A percentile compares a stretch with the other conserved stretches of the same genome.
Conservation (phyloP, 2,113 vertebrate genomes). For the Lamprotornis superbus region DNA sequence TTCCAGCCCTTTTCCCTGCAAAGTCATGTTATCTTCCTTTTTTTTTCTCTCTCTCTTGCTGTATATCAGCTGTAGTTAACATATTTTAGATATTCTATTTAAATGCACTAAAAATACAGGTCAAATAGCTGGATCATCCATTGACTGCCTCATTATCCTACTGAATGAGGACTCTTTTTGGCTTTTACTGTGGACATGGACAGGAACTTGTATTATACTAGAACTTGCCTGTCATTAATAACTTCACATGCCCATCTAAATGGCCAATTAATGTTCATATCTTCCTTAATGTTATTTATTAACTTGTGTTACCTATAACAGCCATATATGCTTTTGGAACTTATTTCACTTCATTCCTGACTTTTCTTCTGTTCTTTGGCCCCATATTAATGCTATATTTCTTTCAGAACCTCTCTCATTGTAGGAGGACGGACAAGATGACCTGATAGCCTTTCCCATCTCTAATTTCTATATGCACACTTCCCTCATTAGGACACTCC, state of each 20-base stretch:
- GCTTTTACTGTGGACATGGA: constrained; percentile 24
- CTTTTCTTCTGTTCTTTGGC: constrained; percentile 29
- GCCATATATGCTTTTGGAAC: constrained; percentile 1
- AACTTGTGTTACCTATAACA: background rate
- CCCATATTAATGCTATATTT: background rate
- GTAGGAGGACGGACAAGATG: constrained; percentile 13
- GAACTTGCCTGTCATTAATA: constrained; percentile 40
- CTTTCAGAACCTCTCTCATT: constrained; percentile 17
- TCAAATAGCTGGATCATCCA: constrained; percentile 43
- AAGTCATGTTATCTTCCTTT: background rate
- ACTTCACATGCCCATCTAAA: background rate
- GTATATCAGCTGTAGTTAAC: background rate
- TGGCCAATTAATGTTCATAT: constrained; percentile 40
- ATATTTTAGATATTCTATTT: constrained; percentile 48
- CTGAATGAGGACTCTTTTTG: constrained; percentile 18
- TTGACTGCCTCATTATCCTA: constrained; percentile 55
- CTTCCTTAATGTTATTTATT: constrained; percentile 48
- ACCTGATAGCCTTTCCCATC: constrained; percentile 34
- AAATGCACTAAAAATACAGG: constrained; percentile 48
- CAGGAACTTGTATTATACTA: constrained; percentile 4
- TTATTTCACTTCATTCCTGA: constrained; percentile 28
- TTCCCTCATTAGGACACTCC: constrained; percentile 40
- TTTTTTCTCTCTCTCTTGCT: background rate
- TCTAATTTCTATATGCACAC: constrained; percentile 49
- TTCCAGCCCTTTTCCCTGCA: background rate